These are phyloP conservation scores for Sylvietta virens DNA, from an alignment of 2,113 vertebrate genomes.

Conservation along the genomic window DNA sequence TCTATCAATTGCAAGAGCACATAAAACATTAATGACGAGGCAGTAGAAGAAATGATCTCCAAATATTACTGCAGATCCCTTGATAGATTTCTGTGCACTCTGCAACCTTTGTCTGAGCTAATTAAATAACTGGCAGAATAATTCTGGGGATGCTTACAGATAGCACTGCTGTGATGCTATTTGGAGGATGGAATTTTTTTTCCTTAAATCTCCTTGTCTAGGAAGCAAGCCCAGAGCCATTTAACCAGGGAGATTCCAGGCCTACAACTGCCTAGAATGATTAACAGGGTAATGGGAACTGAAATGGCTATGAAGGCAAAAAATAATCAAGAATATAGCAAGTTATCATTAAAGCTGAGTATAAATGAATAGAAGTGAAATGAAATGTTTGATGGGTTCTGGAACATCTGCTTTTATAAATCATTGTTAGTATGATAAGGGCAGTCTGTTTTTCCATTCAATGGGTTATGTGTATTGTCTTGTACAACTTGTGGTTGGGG, in stretches of 20 bases:
- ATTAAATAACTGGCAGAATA: constrained; percentile 55
- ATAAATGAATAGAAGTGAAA: not conserved
- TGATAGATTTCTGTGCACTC: constrained; percentile 51
- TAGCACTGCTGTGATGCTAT: not conserved
- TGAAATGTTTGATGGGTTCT: not conserved
- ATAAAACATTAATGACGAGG: constrained; percentile 58
- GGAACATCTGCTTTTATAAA: constrained; percentile 17
- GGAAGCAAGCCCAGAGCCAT: not conserved
- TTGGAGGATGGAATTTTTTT: not conserved
- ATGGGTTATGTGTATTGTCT: not conserved
- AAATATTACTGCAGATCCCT: constrained; percentile 59
- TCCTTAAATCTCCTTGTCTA: not conserved
- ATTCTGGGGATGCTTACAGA: constrained; percentile 20
- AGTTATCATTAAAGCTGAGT: not conserved
- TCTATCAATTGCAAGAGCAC: constrained; percentile 34
- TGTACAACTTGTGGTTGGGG: constrained; percentile 10
- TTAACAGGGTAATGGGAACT: not conserved
- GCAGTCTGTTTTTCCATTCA: not conserved
- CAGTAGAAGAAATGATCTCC: constrained; percentile 52
- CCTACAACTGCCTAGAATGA: not conserved
- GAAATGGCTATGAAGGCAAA: not conserved
- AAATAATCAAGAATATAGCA: not conserved
- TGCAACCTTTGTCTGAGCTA: constrained; percentile 52
- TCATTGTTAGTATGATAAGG: not conserved
- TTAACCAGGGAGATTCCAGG: not conserved